A percentile compares a stretch with the other conserved stretches of the same genome.
phyloP scores from a whole-genome alignment of 2,113 vertebrate species.

The Cettia cetti region DNA sequence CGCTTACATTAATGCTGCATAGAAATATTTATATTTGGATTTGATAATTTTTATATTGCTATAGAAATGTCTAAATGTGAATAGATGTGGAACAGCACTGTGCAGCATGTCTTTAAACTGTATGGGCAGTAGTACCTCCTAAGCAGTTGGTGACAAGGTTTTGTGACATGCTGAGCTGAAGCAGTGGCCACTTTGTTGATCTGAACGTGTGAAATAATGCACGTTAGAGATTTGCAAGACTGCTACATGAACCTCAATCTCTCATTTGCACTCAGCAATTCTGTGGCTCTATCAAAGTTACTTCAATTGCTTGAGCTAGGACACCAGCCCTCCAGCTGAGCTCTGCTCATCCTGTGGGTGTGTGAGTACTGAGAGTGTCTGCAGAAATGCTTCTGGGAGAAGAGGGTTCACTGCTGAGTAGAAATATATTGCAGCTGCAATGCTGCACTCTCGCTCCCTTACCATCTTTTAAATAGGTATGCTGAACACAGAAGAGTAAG shows the following conservation, averaged over 20 bases:
- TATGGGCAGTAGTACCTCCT: not conserved
- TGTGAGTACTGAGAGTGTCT: not conserved
- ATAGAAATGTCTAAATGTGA: not conserved
- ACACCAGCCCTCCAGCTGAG: not conserved
- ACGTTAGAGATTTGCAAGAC: not conserved
- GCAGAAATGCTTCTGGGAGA: fast-evolving
- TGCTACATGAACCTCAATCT: not conserved
- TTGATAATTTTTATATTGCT: not conserved
- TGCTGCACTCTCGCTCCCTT: not conserved
- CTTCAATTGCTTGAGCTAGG: not conserved
- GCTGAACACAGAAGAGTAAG: not conserved
- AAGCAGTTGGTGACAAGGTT: not conserved
- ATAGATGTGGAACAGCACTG: not conserved
- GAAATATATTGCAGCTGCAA: not conserved
- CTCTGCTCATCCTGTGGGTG: not conserved
- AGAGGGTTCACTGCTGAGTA: not conserved
- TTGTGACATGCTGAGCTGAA: not conserved
- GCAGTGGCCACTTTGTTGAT: not conserved
- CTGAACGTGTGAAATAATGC: not conserved
- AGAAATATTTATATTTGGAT: not conserved
- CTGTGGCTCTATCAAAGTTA: not conserved
- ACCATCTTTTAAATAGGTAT: not conserved
- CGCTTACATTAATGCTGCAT: not conserved
- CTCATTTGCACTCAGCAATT: not conserved
- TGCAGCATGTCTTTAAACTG: not conserved